Evolutionary conservation across 2,888 invertebrate genomes (phyloP).

Genomic region (Coleophora flavipennella): DNA sequence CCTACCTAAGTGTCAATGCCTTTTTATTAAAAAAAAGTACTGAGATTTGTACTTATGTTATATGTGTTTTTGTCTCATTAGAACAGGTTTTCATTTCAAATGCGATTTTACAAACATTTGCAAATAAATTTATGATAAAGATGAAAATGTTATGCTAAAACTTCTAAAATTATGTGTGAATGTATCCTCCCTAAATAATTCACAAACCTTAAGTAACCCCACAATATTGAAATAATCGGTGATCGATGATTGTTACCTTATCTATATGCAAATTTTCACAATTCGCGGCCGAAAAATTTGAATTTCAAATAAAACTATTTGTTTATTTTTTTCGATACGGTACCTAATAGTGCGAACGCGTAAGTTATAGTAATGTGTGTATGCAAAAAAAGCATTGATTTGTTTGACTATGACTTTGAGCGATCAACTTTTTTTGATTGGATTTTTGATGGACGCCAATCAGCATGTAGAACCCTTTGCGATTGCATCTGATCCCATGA

Average conservation of each 20-base stretch:
- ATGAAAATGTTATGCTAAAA: no score
- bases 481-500: neutral
- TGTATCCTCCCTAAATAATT: slow-evolving; percentile 21
- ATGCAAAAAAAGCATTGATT: slow-evolving; percentile 50
- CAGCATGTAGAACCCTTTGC: slow-evolving; percentile 12
- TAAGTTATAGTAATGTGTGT: slow-evolving; percentile 34
- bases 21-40: no score
- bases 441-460: slow-evolving; percentile 52
- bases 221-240: slow-evolving; percentile 46
- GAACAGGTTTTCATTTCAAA: neutral
- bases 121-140: no score
- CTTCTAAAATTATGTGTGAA: slow-evolving; percentile 22
- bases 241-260: slow-evolving; percentile 55
- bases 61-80: slow-evolving; percentile 15
- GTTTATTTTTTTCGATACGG: slow-evolving; percentile 55
- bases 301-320: slow-evolving; percentile 59
- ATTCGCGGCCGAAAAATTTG: slow-evolving; percentile 50
- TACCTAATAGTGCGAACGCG: slow-evolving; percentile 50
- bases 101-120: neutral
- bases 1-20: no score
- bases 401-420: slow-evolving; percentile 27
- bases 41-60: no score
- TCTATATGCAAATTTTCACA: slow-evolving; percentile 63
- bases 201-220: slow-evolving; percentile 27
- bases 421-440: slow-evolving; percentile 30